Conservation (phyloP, 2,113 vertebrate genomes). For the Xiphias gladius region DNA sequence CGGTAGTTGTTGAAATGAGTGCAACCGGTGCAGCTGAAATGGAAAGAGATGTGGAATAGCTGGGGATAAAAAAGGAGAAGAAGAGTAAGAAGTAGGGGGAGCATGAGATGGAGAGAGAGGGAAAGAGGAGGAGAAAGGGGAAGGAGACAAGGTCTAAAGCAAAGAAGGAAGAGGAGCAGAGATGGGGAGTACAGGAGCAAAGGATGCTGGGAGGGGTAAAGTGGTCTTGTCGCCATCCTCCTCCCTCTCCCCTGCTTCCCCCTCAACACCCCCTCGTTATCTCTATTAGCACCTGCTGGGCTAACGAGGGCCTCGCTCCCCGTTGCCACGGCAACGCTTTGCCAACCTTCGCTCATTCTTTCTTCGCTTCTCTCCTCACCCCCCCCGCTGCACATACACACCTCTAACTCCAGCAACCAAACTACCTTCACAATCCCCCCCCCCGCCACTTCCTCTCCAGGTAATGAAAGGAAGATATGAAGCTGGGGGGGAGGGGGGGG, state of each 20-base stretch:
- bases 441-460: conserved; percentile 67
- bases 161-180: conserved; percentile 25
- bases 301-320: conserved; percentile 82
- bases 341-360: conserved; percentile 76
- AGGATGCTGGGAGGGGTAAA: conserved; percentile 73
- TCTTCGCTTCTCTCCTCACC: conserved; percentile 44
- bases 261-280: conserved; percentile 80
- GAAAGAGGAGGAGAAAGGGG: conserved; percentile 10
- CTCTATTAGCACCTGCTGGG: conserved; percentile 88
- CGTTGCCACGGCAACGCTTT: conserved; percentile 81
- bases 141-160: conserved; percentile 1
- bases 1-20: conserved; percentile 75
- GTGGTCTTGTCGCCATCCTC: conserved; percentile 45
- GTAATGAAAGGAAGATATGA: conserved; percentile 80
- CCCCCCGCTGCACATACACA: conserved; percentile 55
- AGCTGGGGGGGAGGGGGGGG: conserved; percentile 6
- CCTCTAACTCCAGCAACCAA: conserved; percentile 63
- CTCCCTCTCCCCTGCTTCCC: neutral
- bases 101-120: conserved; percentile 17
- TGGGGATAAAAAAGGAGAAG: conserved; percentile 13
- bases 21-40: conserved; percentile 75
- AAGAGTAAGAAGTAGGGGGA: conserved; percentile 23
- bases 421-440: conserved; percentile 68
- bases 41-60: conserved; percentile 63
- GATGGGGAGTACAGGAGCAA: conserved; percentile 37